These are phyloP conservation scores for Pycnonotus jocosus DNA, from an alignment of 2,113 vertebrate genomes.

Conservation along the genomic window DNA sequence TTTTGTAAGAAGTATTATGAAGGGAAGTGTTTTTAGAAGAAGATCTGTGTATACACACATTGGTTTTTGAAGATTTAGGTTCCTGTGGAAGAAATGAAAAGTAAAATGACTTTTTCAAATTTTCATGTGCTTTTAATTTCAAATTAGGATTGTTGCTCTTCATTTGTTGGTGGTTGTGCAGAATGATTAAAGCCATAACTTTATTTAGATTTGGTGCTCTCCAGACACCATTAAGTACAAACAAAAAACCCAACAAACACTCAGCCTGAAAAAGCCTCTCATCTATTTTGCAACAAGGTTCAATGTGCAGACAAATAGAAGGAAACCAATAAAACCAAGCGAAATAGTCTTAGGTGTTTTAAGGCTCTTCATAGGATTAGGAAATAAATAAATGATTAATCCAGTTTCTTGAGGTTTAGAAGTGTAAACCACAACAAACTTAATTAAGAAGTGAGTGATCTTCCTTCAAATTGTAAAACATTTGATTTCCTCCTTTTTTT, in stretches of 20 bases:
- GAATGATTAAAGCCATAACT: background rate
- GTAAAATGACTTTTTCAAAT: background rate
- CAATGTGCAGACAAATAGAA: background rate
- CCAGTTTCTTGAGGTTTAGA: background rate
- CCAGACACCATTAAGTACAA: background rate
- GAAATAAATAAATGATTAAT: background rate
- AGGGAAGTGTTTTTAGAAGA: background rate
- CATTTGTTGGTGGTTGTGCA: background rate
- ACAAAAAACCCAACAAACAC: background rate
- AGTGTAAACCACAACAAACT: background rate
- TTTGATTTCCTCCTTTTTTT: background rate
- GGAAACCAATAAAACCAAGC: background rate
- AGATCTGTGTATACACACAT: background rate
- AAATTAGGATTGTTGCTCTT: background rate
- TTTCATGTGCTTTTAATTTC: background rate
- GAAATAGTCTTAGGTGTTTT: background rate
- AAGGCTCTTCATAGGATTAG: background rate
- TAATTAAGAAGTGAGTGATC: background rate
- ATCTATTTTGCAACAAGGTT: background rate
- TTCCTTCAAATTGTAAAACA: background rate
- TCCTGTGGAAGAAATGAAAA: background rate
- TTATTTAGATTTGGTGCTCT: background rate
- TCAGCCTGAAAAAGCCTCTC: background rate
- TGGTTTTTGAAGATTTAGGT: background rate
- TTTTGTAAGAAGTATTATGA: background rate